Base-by-base conservation (phyloP, 2,797 vertebrate species). In the Synanceia verrucosa region DNA sequence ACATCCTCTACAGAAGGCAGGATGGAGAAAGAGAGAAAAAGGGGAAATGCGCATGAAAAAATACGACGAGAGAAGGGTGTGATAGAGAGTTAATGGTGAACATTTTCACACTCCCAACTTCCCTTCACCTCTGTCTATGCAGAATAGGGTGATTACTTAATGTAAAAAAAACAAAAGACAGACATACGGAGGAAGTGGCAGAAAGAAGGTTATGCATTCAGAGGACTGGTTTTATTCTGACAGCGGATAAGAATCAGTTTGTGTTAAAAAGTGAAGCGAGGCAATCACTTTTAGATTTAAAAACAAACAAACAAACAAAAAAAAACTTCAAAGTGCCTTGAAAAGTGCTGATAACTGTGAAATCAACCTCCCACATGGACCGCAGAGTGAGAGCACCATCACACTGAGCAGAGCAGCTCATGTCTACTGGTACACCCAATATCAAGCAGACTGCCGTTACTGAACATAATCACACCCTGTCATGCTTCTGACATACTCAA, bases 1-100 rank as follows among this genome's bases (percentile, higher is more conserved):
- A 99, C 96, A 99, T 98, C 97, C 98, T 98, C 98, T 99, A 97
- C 89, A 96, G 91, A 93, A 90, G 95, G 94, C 93, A 95, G 95
- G 94, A 95, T 94, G 95, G 94, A 96, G 94, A 96, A 94, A 97
- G 93, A 97, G 94, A 95, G 89, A 95, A 90, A 93, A 93, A 93
- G 89, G 88, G 94, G 94, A 94, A 93, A 93, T 89, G 93, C 94
- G 91, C 88, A 94, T 95, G 88, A 94, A 92, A 59, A 91, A 79
- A 91, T 80, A 85, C 76, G 72, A 89, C 78, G 82, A 81, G 82
- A 88, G 76, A 86, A 80, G 77, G 70, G 85, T 74, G 82, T 70
- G 76, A 86, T 81, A 82, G 88, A 85, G 78, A 76, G 87, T 83
- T 70, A 86, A 79, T 60, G 72, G 81, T 88, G 80, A 91, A 87